A percentile compares a stretch with the other conserved stretches of the same genome.
Evolutionary conservation across 2,797 vertebrate genomes (phyloP).

Genomic region (Coregonus suidteri): DNA sequence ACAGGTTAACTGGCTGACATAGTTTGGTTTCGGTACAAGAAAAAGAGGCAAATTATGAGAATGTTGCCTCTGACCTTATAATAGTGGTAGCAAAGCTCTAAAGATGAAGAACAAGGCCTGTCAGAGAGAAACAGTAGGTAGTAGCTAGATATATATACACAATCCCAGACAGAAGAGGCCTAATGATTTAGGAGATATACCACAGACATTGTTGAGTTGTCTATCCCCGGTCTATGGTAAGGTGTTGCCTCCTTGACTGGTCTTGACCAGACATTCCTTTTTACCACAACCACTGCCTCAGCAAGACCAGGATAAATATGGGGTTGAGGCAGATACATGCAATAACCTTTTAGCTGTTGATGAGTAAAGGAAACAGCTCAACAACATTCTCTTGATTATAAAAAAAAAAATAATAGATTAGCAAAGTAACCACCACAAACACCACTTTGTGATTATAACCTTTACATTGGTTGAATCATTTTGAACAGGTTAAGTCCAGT

Average conservation of each 20-base stretch:
- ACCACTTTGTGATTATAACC: slow-evolving; percentile 3
- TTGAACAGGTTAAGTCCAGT: neutral
- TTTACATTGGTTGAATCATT: slow-evolving; percentile 4
- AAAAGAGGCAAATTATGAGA: slow-evolving; percentile 38
- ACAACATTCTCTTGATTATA: slow-evolving; percentile 15
- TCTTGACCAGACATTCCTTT: slow-evolving; percentile 32
- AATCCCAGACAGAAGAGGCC: slow-evolving; percentile 39
- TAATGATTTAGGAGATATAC: neutral
- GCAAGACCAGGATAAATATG: slow-evolving; percentile 37
- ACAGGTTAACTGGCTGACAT: slow-evolving; percentile 29
- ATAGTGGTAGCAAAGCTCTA: slow-evolving; percentile 19
- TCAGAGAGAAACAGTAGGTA: slow-evolving; percentile 53
- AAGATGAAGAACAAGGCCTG: slow-evolving; percentile 36
- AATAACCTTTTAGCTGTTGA: slow-evolving; percentile 28
- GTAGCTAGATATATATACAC: slow-evolving; percentile 41
- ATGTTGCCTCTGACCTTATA: slow-evolving; percentile 29
- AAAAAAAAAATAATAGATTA: slow-evolving; percentile 18
- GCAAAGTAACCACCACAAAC: neutral
- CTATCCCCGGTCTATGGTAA: neutral
- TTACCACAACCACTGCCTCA: slow-evolving; percentile 27
- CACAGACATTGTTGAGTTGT: too few species aligned
- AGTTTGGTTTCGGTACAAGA: slow-evolving; percentile 33
- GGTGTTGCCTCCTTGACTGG: slow-evolving; percentile 23
- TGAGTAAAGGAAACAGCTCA: slow-evolving; percentile 21
- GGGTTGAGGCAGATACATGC: slow-evolving; percentile 20